Evolutionary conservation across 2,113 vertebrate genomes (phyloP).

Genomic region (Vicugna pacos): DNA sequence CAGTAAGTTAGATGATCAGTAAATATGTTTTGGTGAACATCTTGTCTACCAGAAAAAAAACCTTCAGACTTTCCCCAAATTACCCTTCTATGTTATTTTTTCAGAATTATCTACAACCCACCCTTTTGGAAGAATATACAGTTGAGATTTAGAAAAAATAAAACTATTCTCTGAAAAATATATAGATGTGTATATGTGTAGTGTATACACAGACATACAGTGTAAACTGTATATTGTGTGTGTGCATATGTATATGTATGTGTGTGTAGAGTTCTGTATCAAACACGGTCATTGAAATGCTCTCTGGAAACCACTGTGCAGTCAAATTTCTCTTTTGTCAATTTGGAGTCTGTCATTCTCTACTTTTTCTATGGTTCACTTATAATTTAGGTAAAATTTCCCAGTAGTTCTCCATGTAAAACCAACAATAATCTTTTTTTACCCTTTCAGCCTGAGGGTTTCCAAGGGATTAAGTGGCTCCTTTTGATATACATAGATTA

Average conservation of each 20-base stretch:
- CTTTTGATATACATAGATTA: neutral
- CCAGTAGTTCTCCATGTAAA: neutral
- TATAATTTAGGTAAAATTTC: neutral
- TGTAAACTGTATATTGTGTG: neutral
- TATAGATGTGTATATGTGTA: neutral
- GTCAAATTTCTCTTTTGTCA: neutral
- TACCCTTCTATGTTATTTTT: constrained; percentile 31
- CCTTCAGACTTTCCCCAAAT: neutral
- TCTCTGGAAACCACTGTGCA: neutral
- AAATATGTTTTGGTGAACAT: neutral
- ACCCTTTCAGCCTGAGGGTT: constrained; percentile 77
- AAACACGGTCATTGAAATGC: neutral
- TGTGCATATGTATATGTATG: neutral
- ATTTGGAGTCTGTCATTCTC: neutral
- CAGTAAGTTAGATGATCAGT: neutral
- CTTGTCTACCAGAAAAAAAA: neutral
- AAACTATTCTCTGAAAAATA: neutral
- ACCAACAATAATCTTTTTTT: neutral
- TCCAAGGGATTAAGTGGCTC: neutral
- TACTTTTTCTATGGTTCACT: constrained; percentile 19
- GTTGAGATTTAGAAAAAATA: neutral
- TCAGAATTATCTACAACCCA: neutral
- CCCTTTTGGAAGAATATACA: neutral
- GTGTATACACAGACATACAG: neutral
- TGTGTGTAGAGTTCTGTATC: neutral